Base-by-base conservation (phyloP, 1,140 invertebrate species). In the Hylaeus volcanicus region DNA sequence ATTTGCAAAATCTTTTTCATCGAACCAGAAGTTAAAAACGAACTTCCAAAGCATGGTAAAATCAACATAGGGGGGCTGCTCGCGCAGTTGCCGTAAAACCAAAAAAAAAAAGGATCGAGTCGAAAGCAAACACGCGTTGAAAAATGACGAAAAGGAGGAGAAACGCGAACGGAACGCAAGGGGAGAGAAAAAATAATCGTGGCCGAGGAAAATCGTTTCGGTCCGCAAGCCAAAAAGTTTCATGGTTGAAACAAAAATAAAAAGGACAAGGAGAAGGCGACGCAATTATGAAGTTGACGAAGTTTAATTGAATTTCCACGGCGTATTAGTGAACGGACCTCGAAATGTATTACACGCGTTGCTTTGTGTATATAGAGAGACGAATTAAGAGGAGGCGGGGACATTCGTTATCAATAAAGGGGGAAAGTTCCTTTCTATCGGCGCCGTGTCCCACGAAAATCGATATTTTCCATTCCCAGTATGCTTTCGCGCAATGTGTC, bases 261-360 rank as follows among this genome's bases (percentile, higher is more conserved):
- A 70, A 61, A 11, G 45, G 37, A 15, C 43, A 58, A 75, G 55
- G 75, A 60, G 69, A 51, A 14, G 55, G 66, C 53, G 75, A 53
- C 66, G 65, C 56, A 61, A 77, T 71, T 71, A 77, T 61, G 56
- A 71, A 77, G 66, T 77, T 77, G 66, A 66, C 41, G 5, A 77
- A 77, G 75, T 77, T 77, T 77, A 77, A 77, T 77, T 77, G 75
- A 77, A 77, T 77, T 71, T 77, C 37, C 15, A 39, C 66, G 37
- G 75, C 53, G 61, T 61, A 77, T 77, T 77, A 71, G 60, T 14
- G 75, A 41, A 51, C 8, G 14, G 14, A 8, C 8, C n/a, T 37
- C 26, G 15, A 11, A 55, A 39, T 55, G 15, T 43, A 66, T 43
- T 26, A 53, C 56, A 77, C 75, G 65, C 65, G 75, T 77, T 37